These are phyloP conservation scores for Apamea crenata DNA, from an alignment of 2,888 invertebrate genomes.

Conservation along the genomic window DNA sequence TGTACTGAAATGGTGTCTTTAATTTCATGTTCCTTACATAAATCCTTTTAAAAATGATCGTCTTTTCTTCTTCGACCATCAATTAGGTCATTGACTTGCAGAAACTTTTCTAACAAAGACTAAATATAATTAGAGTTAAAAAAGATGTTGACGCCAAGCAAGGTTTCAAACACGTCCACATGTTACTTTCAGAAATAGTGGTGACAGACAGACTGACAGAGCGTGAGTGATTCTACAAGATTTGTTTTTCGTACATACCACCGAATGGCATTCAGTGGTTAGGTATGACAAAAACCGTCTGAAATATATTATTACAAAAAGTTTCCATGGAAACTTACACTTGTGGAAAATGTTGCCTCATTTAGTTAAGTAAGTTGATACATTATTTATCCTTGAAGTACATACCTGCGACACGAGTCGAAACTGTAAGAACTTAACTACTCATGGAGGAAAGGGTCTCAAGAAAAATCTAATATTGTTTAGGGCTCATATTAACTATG, in stretches of 20 bases:
- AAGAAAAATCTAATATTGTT: too few species aligned
- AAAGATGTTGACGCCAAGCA: constrained; percentile 28
- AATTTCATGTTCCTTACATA: not conserved
- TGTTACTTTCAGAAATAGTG: constrained; percentile 33
- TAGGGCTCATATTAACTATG: too few species aligned
- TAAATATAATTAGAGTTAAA: constrained; percentile 39
- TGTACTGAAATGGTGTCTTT: not conserved
- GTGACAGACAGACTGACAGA: constrained; percentile 41
- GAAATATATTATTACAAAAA: constrained; percentile 7
- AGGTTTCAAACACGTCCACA: constrained; percentile 37
- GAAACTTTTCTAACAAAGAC: constrained; percentile 26
- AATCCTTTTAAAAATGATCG: not conserved
- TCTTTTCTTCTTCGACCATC: constrained; percentile 1
- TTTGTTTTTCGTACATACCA: constrained; percentile 12
- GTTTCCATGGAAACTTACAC: not conserved
- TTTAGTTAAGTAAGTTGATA: not conserved
- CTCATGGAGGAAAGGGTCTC: too few species aligned
- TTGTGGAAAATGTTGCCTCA: not conserved
- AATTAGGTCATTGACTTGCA: constrained; percentile 46
- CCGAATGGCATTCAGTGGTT: not conserved
- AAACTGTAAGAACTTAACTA: not conserved
- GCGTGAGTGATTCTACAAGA: constrained; percentile 11
- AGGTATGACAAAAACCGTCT: not conserved
- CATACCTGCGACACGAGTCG: not conserved
- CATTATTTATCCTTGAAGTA: not conserved